A percentile compares a stretch with the other conserved stretches of the same genome.
These are phyloP conservation scores for Drosophila yooni DNA, from an alignment of 2,888 invertebrate genomes.

Conservation along the genomic window DNA sequence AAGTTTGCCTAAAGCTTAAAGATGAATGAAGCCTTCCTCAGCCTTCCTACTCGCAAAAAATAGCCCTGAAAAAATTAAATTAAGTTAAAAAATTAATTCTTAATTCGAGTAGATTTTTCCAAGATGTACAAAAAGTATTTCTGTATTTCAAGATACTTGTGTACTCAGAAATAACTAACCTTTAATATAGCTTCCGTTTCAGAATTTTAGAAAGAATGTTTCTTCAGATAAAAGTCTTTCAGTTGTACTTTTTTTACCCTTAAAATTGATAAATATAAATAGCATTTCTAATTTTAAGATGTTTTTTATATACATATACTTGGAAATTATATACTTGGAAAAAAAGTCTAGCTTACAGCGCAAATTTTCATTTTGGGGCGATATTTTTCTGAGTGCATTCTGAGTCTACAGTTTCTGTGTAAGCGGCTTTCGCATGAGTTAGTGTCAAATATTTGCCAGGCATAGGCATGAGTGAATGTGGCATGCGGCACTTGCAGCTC, in stretches of 20 bases:
- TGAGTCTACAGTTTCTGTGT: not conserved
- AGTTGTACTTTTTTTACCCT: not conserved
- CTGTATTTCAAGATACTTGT: not conserved
- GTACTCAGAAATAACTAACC: too few relatives aligned
- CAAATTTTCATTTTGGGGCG: not conserved
- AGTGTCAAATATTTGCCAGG: not conserved
- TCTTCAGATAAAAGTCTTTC: not conserved
- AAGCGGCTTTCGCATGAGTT: not conserved
- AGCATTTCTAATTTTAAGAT: not conserved
- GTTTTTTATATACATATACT: not conserved
- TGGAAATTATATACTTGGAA: not conserved
- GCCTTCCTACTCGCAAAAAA: too few relatives aligned
- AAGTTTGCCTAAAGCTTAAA: too few relatives aligned
- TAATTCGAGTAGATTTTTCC: not conserved
- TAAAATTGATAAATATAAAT: not conserved
- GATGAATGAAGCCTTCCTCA: not conserved
- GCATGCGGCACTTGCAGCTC: not conserved
- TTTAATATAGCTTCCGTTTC: not conserved
- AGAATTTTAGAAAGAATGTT: not conserved
- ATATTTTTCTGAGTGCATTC: not conserved
- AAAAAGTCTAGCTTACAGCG: not conserved
- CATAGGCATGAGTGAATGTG: not conserved
- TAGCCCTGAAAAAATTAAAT: not conserved
- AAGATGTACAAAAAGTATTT: not conserved
- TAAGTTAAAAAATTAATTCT: not conserved